Percentiles rank a stretch among this genome's conserved stretches.
Evolutionary conservation across 2,113 vertebrate genomes (phyloP).

Genomic region (Petroica traversi): DNA sequence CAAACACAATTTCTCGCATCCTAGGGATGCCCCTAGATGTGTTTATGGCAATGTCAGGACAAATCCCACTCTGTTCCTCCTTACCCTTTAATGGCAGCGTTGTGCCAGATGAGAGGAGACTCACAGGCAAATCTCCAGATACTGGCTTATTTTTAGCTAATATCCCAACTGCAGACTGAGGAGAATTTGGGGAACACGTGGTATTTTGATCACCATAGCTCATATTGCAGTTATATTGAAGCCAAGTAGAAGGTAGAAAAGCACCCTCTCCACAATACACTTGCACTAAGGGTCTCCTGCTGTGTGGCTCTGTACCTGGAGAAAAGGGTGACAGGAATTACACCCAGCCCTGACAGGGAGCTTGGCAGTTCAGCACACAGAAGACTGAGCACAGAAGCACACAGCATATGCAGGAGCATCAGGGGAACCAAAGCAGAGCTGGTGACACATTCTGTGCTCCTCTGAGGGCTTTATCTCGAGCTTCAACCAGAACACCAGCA

Average conservation of each 20-base stretch:
- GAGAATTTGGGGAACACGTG: neutral
- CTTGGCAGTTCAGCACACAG: neutral
- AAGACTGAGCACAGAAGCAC: neutral
- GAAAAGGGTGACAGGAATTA: neutral
- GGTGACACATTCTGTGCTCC: neutral
- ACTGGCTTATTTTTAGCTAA: neutral
- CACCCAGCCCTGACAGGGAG: neutral
- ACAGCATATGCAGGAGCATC: neutral
- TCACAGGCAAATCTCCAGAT: neutral
- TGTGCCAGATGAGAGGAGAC: neutral
- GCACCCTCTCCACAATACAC: neutral
- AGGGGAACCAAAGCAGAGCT: neutral
- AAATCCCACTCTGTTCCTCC: neutral
- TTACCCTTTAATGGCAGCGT: accelerated
- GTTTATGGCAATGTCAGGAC: neutral
- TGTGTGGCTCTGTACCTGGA: neutral
- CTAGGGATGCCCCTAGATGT: neutral
- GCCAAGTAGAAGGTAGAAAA: neutral
- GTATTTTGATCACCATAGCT: neutral
- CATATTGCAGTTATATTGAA: neutral
- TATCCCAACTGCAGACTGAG: neutral
- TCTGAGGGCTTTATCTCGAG: neutral
- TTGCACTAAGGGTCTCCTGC: neutral
- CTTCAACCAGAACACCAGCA: neutral
- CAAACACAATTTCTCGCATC: accelerated